A percentile compares a stretch with the other conserved stretches of the same genome.
Evolutionary conservation across 2,888 invertebrate genomes (phyloP).

Genomic region (Euphydryas editha): DNA sequence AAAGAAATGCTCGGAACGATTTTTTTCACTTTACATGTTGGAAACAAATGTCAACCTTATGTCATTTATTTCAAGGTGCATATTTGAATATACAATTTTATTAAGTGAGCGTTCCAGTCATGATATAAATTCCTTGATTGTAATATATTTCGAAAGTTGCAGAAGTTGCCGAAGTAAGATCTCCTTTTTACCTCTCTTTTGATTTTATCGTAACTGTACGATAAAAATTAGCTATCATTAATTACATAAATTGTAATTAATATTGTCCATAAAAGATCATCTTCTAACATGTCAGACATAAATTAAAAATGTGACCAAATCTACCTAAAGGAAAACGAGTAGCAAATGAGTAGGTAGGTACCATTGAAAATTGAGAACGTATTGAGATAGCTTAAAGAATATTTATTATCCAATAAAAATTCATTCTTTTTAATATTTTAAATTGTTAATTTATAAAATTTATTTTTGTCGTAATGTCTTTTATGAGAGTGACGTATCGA

Average conservation of each 20-base stretch:
- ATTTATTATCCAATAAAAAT: background rate
- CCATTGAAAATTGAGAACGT: background rate
- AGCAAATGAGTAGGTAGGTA: background rate
- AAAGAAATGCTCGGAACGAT: too few relatives aligned
- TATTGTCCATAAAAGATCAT: background rate
- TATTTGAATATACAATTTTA: too few relatives aligned
- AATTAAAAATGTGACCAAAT: background rate
- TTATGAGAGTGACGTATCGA: slow-evolving; percentile 13
- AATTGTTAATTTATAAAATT: slow-evolving; percentile 1
- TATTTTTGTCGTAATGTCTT: slow-evolving; percentile 6
- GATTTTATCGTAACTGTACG: background rate
- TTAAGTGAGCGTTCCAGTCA: too few relatives aligned
- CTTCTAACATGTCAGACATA: background rate
- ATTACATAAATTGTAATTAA: background rate
- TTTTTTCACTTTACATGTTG: too few relatives aligned
- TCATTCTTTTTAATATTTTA: background rate
- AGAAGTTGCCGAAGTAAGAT: background rate
- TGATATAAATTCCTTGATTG: background rate
- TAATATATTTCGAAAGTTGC: background rate
- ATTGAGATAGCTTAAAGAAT: background rate
- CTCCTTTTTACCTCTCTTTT: background rate
- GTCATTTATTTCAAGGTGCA: too few relatives aligned
- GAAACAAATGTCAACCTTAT: too few relatives aligned
- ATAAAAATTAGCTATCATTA: background rate
- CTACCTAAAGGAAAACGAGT: background rate